These are phyloP conservation scores for Phyllostomus discolor DNA, from an alignment of 2,113 vertebrate genomes.

Conservation along the genomic window DNA sequence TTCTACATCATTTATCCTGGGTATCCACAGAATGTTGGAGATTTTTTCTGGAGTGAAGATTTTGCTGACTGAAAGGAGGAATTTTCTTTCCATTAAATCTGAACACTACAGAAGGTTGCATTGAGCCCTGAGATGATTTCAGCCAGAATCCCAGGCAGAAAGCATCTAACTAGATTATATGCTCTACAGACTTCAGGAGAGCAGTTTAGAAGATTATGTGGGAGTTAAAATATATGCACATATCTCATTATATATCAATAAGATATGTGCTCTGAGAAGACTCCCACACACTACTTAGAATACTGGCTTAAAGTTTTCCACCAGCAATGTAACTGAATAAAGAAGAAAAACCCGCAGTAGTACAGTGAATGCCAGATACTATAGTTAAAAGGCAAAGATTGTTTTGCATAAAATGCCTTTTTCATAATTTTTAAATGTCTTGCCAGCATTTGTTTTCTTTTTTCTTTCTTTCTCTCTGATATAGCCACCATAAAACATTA, in stretches of 20 bases:
- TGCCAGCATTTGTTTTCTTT: not conserved
- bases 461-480: not conserved
- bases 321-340: conserved; percentile 47
- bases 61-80: not conserved
- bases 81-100: not conserved
- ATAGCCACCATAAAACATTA: not conserved
- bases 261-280: conserved; percentile 47
- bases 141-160: not conserved
- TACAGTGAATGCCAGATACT: conserved; percentile 31
- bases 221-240: conserved; percentile 61
- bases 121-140: not conserved
- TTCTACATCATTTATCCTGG: not conserved
- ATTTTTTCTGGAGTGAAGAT: not conserved
- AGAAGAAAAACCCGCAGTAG: not conserved
- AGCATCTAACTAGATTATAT: not conserved
- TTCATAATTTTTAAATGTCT: conserved; percentile 23
- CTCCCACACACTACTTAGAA: conserved; percentile 63
- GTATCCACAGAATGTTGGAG: not conserved
- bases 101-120: not conserved
- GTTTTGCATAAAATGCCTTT: conserved; percentile 38
- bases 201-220: conserved; percentile 45
- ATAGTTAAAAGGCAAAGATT: conserved; percentile 38
- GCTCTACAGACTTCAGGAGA: conserved; percentile 39
- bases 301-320: conserved; percentile 56
- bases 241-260: conserved; percentile 55